These are phyloP conservation scores for Drosophila repletoides DNA, from an alignment of 1,140 invertebrate genomes.

Conservation along the genomic window DNA sequence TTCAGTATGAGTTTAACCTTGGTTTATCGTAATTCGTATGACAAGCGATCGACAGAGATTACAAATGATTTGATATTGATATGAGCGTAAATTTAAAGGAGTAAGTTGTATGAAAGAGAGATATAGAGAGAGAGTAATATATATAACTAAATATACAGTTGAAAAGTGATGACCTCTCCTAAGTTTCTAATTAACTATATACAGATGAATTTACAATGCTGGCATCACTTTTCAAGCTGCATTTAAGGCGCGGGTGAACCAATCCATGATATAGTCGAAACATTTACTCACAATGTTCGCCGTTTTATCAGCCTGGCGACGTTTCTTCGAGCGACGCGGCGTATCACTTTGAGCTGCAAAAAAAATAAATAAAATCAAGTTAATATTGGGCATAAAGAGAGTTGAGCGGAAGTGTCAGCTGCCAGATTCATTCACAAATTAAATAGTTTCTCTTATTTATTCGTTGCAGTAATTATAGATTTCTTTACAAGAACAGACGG, in stretches of 20 bases:
- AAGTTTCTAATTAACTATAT: no score
- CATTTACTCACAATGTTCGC: constrained; percentile 82
- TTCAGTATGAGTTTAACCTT: constrained; percentile 79
- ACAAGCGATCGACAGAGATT: constrained; percentile 38
- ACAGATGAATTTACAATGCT: neutral
- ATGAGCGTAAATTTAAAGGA: constrained; percentile 6
- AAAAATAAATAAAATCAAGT: neutral
- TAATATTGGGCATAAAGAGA: neutral
- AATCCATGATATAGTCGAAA: constrained; percentile 46
- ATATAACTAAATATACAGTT: constrained; percentile 7
- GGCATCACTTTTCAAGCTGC: constrained; percentile 57
- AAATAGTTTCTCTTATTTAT: no score
- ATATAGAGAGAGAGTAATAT: constrained; percentile 1
- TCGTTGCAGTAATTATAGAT: no score
- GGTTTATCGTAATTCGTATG: constrained; percentile 33
- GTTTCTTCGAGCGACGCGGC: constrained; percentile 78
- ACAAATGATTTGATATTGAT: constrained; percentile 32
- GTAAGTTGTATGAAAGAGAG: constrained; percentile 12
- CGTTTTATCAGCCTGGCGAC: constrained; percentile 76
- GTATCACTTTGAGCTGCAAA: constrained; percentile 71
- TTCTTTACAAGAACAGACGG: no score
- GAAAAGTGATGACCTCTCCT: constrained; percentile 26
- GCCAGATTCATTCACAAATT: neutral
- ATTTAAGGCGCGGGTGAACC: constrained; percentile 27
- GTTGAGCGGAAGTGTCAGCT: neutral